A percentile compares a stretch with the other conserved stretches of the same genome.
Conservation (phyloP, 2,113 vertebrate genomes). For the Epinephelus moara region DNA sequence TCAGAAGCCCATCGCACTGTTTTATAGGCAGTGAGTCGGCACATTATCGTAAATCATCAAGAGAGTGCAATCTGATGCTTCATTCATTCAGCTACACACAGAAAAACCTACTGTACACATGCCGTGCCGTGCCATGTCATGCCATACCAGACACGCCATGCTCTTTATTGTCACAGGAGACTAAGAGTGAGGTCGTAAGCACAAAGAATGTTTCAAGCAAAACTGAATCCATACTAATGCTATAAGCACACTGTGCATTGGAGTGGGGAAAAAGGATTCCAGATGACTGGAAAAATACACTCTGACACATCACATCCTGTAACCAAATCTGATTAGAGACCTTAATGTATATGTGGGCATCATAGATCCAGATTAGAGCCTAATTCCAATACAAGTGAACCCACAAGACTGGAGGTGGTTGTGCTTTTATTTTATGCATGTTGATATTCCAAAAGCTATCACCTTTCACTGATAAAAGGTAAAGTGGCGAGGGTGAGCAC, state of each 20-base stretch:
- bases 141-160: background rate
- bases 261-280: constrained; percentile 13
- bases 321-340: constrained; percentile 46
- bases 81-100: constrained; percentile 28
- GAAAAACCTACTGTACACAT: background rate
- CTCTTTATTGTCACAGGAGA: constrained; percentile 16
- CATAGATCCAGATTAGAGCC: background rate
- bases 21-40: constrained; percentile 38
- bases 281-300: constrained; percentile 34
- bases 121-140: background rate
- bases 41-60: constrained; percentile 62
- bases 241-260: background rate
- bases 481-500: constrained; percentile 32
- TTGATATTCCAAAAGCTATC: constrained; percentile 42
- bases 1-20: constrained; percentile 46
- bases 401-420: constrained; percentile 10
- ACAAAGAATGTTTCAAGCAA: constrained; percentile 23
- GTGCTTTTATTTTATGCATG: constrained; percentile 14
- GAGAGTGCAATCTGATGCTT: constrained; percentile 34
- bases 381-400: constrained; percentile 8
- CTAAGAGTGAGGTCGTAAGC: constrained; percentile 8
- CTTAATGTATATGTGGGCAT: constrained; percentile 31
- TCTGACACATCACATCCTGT: constrained; percentile 46
- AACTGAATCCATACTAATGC: constrained; percentile 44
- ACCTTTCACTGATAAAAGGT: constrained; percentile 48